Percentiles rank a stretch among this genome's conserved stretches.
These are phyloP conservation scores for Acrocephalus scirpaceus DNA, from an alignment of 2,797 vertebrate species.

Conservation along the genomic window DNA sequence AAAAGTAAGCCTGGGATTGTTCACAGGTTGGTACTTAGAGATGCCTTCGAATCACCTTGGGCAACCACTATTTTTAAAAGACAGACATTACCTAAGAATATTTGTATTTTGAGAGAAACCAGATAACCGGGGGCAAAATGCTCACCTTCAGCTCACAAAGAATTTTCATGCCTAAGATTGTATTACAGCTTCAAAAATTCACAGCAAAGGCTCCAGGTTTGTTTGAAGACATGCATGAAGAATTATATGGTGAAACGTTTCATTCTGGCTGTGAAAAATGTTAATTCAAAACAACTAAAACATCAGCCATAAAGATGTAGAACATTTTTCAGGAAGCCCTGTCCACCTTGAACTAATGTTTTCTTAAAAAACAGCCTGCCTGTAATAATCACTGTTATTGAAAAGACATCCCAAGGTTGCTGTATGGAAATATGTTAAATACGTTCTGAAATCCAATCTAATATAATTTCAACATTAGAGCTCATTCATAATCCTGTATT, in stretches of 20 bases:
- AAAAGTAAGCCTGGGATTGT: background rate
- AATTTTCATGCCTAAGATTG: slow-evolving; percentile 48
- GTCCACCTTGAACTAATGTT: slow-evolving; percentile 76
- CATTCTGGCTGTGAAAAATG: slow-evolving; percentile 58
- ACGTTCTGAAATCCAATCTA: slow-evolving; percentile 77
- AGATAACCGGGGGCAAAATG: slow-evolving; percentile 22
- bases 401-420: slow-evolving; percentile 74
- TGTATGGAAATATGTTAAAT: slow-evolving; percentile 79
- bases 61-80: slow-evolving; percentile 18
- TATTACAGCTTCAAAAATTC: slow-evolving; percentile 55
- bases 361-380: slow-evolving; percentile 74
- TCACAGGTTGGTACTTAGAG: background rate
- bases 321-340: slow-evolving; percentile 76
- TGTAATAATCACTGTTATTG: slow-evolving; percentile 73
- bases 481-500: slow-evolving; percentile 77
- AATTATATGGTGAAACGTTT: slow-evolving; percentile 70
- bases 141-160: slow-evolving; percentile 55
- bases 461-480: slow-evolving; percentile 77
- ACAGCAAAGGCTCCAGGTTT: slow-evolving; percentile 38
- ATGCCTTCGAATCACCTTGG: background rate
- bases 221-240: slow-evolving; percentile 69
- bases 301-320: slow-evolving; percentile 73
- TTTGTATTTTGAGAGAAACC: slow-evolving; percentile 46
- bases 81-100: slow-evolving; percentile 39
- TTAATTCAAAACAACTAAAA: slow-evolving; percentile 77